These are phyloP conservation scores for Streblospio benedicti DNA, from an alignment of 1,140 invertebrate genomes.

Conservation along the genomic window DNA sequence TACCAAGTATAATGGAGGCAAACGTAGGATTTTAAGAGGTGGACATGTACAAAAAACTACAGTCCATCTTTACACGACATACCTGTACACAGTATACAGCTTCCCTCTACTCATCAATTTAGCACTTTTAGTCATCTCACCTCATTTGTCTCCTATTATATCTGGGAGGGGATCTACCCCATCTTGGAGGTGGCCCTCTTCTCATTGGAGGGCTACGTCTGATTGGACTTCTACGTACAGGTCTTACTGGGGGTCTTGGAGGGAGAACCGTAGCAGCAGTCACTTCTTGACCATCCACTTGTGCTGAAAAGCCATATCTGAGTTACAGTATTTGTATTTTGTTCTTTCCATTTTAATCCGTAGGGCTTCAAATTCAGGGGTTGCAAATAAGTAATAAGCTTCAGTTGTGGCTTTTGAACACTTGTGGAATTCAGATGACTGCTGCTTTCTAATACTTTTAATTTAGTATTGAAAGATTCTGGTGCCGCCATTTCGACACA, in stretches of 20 bases:
- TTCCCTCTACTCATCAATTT: neutral
- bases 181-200: slow-evolving; percentile 55
- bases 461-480: no score
- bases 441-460: no score
- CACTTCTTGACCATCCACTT: slow-evolving; percentile 79
- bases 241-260: slow-evolving; percentile 60
- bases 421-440: no score
- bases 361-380: neutral
- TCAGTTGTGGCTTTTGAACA: neutral
- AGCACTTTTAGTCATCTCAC: neutral
- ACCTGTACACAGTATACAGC: neutral
- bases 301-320: slow-evolving; percentile 35
- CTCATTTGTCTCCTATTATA: slow-evolving; percentile 25
- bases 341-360: neutral
- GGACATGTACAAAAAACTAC: no score
- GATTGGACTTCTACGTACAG: slow-evolving; percentile 52
- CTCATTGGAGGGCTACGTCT: slow-evolving; percentile 54
- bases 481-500: no score
- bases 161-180: slow-evolving; percentile 44
- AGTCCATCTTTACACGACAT: no score
- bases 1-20: no score
- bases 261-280: slow-evolving; percentile 81
- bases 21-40: no score
- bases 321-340: neutral
- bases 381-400: neutral